phyloP scores from a whole-genome alignment of 2,888 invertebrate genomes.

The Beris morrisii region DNA sequence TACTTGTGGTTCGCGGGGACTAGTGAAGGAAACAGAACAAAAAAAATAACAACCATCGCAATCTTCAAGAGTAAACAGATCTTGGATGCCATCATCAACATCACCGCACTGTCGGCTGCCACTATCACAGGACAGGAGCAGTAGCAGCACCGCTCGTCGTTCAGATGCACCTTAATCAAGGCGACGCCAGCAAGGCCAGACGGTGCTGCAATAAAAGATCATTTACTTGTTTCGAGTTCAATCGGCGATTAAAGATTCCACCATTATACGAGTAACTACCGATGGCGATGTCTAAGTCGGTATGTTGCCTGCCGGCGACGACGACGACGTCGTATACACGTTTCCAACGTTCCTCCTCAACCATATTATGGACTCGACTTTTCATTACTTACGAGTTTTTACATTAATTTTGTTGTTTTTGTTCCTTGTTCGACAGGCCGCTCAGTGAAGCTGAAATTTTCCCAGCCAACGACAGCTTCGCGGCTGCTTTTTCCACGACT shows the following conservation, averaged over 20 bases:
- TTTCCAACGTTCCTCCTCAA: conserved; percentile 8
- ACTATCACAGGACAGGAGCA: neutral
- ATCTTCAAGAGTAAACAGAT: too few species aligned
- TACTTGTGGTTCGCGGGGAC: too few species aligned
- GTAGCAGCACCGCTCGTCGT: neutral
- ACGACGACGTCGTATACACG: conserved; percentile 11
- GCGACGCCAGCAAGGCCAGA: conserved; percentile 29
- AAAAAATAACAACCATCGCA: too few species aligned
- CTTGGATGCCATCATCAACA: too few species aligned
- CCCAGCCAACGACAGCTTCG: neutral
- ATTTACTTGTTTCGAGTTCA: conserved; percentile 32
- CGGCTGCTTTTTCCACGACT: conserved; percentile 3
- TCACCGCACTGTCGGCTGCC: too few species aligned
- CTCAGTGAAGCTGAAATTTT: conserved; percentile 12
- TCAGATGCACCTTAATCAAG: conserved; percentile 28
- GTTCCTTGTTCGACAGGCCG: conserved; percentile 14
- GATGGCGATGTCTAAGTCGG: conserved; percentile 11
- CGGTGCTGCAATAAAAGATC: conserved; percentile 32
- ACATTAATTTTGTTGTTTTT: conserved; percentile 2
- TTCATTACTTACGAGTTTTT: conserved; percentile 3
- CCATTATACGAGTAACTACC: conserved; percentile 8
- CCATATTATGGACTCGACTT: neutral
- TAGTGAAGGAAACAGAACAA: too few species aligned
- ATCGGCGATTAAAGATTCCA: conserved; percentile 31
- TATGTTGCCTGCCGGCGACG: conserved; percentile 28